A percentile compares a stretch with the other conserved stretches of the same genome.
Evolutionary conservation across 2,888 invertebrate species (phyloP).

Genomic region (Tipula vernalis): DNA sequence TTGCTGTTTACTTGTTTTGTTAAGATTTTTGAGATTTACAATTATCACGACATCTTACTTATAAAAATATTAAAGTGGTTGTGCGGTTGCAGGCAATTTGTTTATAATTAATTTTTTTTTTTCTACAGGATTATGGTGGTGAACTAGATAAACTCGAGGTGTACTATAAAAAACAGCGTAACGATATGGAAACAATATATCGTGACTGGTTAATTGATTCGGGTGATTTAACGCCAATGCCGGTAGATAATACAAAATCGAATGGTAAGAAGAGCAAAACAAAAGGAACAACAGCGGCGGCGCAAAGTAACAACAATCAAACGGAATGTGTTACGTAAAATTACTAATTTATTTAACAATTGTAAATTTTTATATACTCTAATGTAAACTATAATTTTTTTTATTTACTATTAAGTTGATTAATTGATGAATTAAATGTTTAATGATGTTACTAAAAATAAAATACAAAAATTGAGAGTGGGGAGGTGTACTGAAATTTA

Average conservation of each 20-base stretch:
- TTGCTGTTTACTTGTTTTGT: not conserved
- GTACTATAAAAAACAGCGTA: constrained; percentile 43
- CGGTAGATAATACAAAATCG: constrained; percentile 21
- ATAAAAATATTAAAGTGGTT: not conserved
- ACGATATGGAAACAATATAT: constrained; percentile 44
- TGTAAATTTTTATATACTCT: not conserved
- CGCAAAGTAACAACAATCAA: not conserved
- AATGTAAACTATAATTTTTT: not conserved
- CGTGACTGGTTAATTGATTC: constrained; percentile 48
- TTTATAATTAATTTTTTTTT: constrained; percentile 10
- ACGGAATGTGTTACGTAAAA: not conserved
- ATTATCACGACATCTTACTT: not conserved
- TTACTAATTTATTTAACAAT: not conserved
- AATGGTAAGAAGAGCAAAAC: not conserved
- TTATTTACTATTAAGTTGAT: not conserved
- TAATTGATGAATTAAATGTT: not conserved
- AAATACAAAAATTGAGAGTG: not conserved
- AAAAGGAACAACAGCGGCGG: not conserved
- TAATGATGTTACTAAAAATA: not conserved
- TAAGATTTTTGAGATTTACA: not conserved
- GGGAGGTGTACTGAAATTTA: not conserved
- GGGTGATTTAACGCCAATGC: constrained; percentile 39
- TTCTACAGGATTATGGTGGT: constrained; percentile 46
- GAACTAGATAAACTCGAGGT: constrained; percentile 40
- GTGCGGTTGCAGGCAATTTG: not conserved